Base-by-base conservation (phyloP, 1,140 invertebrate species). In the Formica exsecta region DNA sequence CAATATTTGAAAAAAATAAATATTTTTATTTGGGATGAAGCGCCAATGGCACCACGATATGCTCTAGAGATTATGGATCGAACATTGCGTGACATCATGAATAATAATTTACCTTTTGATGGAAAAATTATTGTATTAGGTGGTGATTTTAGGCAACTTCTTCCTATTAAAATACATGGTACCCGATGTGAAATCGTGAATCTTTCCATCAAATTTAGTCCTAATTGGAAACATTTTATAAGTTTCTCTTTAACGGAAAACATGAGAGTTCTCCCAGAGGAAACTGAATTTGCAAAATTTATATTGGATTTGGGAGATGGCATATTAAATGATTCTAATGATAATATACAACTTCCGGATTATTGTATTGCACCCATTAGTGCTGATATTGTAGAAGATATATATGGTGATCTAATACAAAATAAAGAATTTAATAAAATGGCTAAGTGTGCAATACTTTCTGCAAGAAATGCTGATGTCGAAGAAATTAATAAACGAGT, bases 251-350 rank as follows among this genome's bases (percentile, higher is more conserved):
- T 61, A 61, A 25, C 22, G 11, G 25, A 61, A 29, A 61, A 61
- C 11, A 61, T 61, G 59, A 8, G 59, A 61, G 22, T 36, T 64
- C 6, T 64, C 7, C 32, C 29, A 36, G 62, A 64, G 19, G 62
- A 64, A 64, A 64, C 19, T 64, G 29, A 64, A 64, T 64, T 64
- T 64, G 62, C 62, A 64, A 64, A 32, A 19, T 64, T 38, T 64
- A 1, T 64, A 0, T 64, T 64, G 6, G 62, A 64, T 64, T 38
- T 66, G 36, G 19, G 64, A n/a, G 36, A 66, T 66, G 36, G 36
- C 0, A 11, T 22, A 41, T 66, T 66, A 66, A 66, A 66, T 66
- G n/a, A 66, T 41, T 66, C 19, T 16, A 66, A 66, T 41, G 36
- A 66, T 66, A 41, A 66, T 22, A 66, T 66, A 41, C 19, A 66